phyloP scores from a whole-genome alignment of 2,797 vertebrate genomes.

The Cheirogaleus major region DNA sequence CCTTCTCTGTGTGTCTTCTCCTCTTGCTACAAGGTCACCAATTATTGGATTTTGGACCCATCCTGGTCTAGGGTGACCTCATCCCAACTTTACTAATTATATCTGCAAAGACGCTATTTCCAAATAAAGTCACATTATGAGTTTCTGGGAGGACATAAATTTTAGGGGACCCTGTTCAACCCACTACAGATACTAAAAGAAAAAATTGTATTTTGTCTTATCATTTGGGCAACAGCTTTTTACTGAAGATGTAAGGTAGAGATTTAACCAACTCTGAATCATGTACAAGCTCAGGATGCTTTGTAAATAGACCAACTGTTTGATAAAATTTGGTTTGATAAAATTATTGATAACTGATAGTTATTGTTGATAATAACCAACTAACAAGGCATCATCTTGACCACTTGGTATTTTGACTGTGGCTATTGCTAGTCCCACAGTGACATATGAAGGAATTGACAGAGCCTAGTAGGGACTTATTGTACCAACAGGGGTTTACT shows the following conservation, averaged over 20 bases:
- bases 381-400: not conserved
- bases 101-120: not conserved
- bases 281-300: fast-evolving
- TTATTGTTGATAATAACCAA: not conserved
- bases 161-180: not conserved
- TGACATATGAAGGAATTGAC: not conserved
- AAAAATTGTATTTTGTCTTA: not conserved
- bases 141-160: not conserved
- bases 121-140: not conserved
- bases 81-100: not conserved
- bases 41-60: not conserved
- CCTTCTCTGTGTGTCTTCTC: not conserved
- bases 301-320: not conserved
- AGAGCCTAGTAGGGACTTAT: fast-evolving
- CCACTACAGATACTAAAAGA: not conserved
- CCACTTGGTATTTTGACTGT: not conserved
- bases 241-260: not conserved
- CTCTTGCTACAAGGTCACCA: not conserved
- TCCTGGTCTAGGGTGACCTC: not conserved
- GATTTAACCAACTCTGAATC: not conserved
- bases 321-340: not conserved
- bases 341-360: not conserved
- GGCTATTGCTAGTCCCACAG: not conserved
- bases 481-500: not conserved
- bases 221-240: not conserved